These are phyloP conservation scores for Subanguina moxae DNA, from an alignment of 1,140 invertebrate genomes.

Conservation along the genomic window DNA sequence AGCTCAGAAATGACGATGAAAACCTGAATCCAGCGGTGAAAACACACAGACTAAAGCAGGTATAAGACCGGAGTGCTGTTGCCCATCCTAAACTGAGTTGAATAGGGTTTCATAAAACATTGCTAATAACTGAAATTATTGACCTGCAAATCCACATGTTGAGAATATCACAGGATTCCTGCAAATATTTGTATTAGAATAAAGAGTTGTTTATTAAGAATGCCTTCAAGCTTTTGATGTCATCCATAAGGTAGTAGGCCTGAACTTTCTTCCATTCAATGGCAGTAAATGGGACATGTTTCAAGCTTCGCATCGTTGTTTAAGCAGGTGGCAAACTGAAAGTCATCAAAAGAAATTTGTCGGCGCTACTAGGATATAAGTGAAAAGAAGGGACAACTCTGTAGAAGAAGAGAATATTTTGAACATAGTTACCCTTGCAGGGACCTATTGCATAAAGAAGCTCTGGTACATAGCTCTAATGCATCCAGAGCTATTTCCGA, in stretches of 20 bases:
- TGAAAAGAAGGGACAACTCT: too few relatives aligned
- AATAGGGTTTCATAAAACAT: background rate
- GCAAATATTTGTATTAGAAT: too few relatives aligned
- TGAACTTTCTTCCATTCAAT: slow-evolving; percentile 34
- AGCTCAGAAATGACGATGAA: slow-evolving; percentile 32
- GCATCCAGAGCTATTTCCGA: too few relatives aligned
- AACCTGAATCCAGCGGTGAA: background rate
- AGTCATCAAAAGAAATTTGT: background rate
- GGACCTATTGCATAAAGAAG: too few relatives aligned
- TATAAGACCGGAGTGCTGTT: slow-evolving; percentile 18
- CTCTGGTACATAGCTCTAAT: too few relatives aligned
- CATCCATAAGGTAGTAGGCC: slow-evolving; percentile 15
- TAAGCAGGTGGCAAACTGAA: background rate
- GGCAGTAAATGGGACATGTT: too few relatives aligned
- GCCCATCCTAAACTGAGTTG: slow-evolving; percentile 21
- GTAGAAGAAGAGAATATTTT: too few relatives aligned
- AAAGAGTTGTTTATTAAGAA: too few relatives aligned
- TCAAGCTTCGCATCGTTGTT: background rate
- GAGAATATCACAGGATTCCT: slow-evolving; percentile 11
- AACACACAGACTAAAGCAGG: too few relatives aligned
- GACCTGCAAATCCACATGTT: slow-evolving; percentile 36
- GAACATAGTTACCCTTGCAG: too few relatives aligned
- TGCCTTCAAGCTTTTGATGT: slow-evolving; percentile 13
- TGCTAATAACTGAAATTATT: slow-evolving; percentile 6
- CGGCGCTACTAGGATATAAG: too few relatives aligned